phyloP scores from a whole-genome alignment of 2,797 vertebrate species.

The Manis pentadactyla region DNA sequence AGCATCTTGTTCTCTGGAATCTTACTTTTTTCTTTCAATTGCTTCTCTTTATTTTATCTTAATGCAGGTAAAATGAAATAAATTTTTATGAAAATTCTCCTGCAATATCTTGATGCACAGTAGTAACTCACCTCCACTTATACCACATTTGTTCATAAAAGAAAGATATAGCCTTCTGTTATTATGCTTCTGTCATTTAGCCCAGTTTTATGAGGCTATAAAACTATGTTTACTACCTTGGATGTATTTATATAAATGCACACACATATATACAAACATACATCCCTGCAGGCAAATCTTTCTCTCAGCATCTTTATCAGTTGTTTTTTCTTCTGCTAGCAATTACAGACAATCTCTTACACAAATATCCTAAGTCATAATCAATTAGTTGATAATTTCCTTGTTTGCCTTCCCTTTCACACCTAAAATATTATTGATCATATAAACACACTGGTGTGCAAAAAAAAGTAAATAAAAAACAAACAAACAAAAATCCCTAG shows the following conservation, averaged over 20 bases:
- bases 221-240: not conserved
- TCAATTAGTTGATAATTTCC: slow-evolving; percentile 23
- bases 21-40: not conserved
- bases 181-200: not conserved
- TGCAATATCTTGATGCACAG: not conserved
- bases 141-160: not conserved
- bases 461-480: not conserved
- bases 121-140: not conserved
- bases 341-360: not conserved
- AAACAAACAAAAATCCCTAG: not conserved
- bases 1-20: not conserved
- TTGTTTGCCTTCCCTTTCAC: not conserved
- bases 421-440: slow-evolving; percentile 30
- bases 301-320: not conserved
- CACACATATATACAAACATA: not conserved
- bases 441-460: not conserved
- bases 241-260: not conserved
- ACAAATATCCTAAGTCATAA: slow-evolving; percentile 36
- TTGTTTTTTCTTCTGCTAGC: not conserved
- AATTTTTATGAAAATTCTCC: not conserved
- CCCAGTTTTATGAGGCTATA: not conserved
- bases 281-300: not conserved
- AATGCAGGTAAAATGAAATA: not conserved
- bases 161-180: not conserved
- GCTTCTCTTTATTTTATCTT: not conserved